Base-by-base conservation (phyloP, 2,888 invertebrate species). In the Dioctria linearis region DNA sequence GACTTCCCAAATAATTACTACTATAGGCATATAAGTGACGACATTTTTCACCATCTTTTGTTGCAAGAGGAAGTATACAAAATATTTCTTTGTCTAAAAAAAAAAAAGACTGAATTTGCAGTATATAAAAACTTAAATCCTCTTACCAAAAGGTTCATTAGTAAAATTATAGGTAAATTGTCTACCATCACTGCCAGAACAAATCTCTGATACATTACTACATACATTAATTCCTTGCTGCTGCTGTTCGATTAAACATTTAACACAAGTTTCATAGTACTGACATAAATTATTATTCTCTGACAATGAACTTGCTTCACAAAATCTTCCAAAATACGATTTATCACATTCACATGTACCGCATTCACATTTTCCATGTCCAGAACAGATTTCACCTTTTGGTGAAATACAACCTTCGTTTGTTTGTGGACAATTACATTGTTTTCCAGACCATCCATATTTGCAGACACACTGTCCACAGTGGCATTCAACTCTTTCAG, bases 281-380 rank as follows among this genome's bases (percentile, higher is more conserved):
- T 83, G 82, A 49, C 89, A 89, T 46, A 89, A 73, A 37, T 87
- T 87, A n/a, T n/a, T n/a, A 80, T 88, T 88, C n/a, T 86, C 86
- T 69, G 84, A 85, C 11, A 85, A 84, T 5, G 85, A 82, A 67
- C 85, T 86, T 57, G 86, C 86, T 82, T 89, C 89, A 73, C 89
- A 89, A 81, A 86, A 87, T 65, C 80, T 85, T 0, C 89, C 89
- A 83, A 84, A 46, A 81, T 85, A 87, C 0, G 84, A 83, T 3
- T 85, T 83, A 6, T 86, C 82, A 79, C 89, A 89, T 3, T 76
- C 25, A 76, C 89, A 89, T 4, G 80, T 86, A 86, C 95, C 95
- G 86, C 97, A 97, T 13, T 91, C 90, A 86, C 97, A 97, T 3
- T 90, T 89, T 1, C 97, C 97, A 49, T 92, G 92, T 0, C 92